A percentile compares a stretch with the other conserved stretches of the same genome.
Conservation (phyloP, 2,113 vertebrate species). For the Sander vitreus region DNA sequence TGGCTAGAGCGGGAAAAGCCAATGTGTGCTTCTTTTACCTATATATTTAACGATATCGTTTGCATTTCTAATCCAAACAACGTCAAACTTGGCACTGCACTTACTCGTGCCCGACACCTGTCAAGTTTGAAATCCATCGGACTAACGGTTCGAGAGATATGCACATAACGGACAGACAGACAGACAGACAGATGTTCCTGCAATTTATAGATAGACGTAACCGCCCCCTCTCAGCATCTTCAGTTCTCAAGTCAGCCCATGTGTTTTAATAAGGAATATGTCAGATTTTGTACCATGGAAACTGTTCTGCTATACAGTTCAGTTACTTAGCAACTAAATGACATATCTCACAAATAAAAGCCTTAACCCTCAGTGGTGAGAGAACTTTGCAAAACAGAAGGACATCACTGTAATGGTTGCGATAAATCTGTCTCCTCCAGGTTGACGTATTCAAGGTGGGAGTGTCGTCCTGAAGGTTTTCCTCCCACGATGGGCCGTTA, state of each 20-base stretch:
- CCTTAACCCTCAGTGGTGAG: not conserved
- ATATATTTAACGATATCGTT: too few relatives aligned
- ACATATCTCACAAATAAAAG: slow-evolving; percentile 22
- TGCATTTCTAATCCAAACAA: too few relatives aligned
- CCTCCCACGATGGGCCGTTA: not conserved
- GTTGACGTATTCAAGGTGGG: not conserved
- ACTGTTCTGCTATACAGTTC: slow-evolving; percentile 30
- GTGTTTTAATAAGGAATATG: slow-evolving; percentile 21
- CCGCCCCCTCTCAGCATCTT: not conserved
- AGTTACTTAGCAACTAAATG: slow-evolving; percentile 66
- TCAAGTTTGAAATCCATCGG: too few relatives aligned
- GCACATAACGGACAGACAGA: too few relatives aligned
- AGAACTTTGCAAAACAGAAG: slow-evolving; percentile 23
- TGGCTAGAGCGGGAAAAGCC: too few relatives aligned
- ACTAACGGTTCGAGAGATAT: too few relatives aligned
- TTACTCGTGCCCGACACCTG: too few relatives aligned
- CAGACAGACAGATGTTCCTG: too few relatives aligned
- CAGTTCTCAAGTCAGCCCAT: not conserved
- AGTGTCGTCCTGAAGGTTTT: not conserved
- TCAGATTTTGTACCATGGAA: not conserved
- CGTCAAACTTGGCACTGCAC: too few relatives aligned
- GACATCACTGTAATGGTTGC: not conserved
- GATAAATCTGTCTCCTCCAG: not conserved
- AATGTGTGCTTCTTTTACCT: too few relatives aligned
- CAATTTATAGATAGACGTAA: not conserved